A percentile compares a stretch with the other conserved stretches of the same genome.
These are phyloP conservation scores for Scaptomyza graminum DNA, from an alignment of 1,140 invertebrate species.

Conservation along the genomic window DNA sequence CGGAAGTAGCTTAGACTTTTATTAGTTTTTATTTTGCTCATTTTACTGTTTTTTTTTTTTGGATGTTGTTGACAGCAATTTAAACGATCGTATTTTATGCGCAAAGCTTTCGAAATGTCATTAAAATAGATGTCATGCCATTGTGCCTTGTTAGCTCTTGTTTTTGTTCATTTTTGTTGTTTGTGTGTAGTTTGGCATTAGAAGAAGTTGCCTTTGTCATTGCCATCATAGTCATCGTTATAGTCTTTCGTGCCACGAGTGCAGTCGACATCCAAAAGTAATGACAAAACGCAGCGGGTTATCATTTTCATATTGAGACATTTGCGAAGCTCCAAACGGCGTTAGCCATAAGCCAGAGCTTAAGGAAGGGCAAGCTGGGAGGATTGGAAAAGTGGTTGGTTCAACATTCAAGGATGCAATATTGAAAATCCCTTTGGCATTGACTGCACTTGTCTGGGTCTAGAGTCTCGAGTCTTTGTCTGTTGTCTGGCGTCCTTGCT, in stretches of 20 bases:
- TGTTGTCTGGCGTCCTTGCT: slow-evolving; percentile 17
- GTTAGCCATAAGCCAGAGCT: slow-evolving; percentile 4
- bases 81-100: slow-evolving; percentile 77
- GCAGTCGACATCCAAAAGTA: slow-evolving; percentile 75
- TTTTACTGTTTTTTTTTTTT: slow-evolving; percentile 5
- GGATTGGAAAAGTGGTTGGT: background rate
- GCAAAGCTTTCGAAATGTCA: slow-evolving; percentile 70
- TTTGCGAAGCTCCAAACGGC: slow-evolving; percentile 27
- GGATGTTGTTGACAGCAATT: slow-evolving; percentile 54
- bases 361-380: slow-evolving; percentile 1
- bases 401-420: slow-evolving; percentile 62
- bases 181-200: slow-evolving; percentile 22
- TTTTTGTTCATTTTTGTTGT: slow-evolving; percentile 7
- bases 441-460: slow-evolving; percentile 33
- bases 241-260: slow-evolving; percentile 35
- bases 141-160: slow-evolving; percentile 8
- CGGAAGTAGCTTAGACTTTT: slow-evolving; percentile 61
- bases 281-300: slow-evolving; percentile 79
- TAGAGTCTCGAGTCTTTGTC: background rate
- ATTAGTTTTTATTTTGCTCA: slow-evolving; percentile 50
- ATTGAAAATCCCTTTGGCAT: slow-evolving; percentile 57
- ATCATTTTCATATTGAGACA: slow-evolving; percentile 82
- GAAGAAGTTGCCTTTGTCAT: slow-evolving; percentile 33
- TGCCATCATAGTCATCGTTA: slow-evolving; percentile 25
- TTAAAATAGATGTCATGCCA: slow-evolving; percentile 70